These are phyloP conservation scores for Desoria tigrina DNA, from an alignment of 2,888 invertebrate genomes.

Conservation along the genomic window DNA sequence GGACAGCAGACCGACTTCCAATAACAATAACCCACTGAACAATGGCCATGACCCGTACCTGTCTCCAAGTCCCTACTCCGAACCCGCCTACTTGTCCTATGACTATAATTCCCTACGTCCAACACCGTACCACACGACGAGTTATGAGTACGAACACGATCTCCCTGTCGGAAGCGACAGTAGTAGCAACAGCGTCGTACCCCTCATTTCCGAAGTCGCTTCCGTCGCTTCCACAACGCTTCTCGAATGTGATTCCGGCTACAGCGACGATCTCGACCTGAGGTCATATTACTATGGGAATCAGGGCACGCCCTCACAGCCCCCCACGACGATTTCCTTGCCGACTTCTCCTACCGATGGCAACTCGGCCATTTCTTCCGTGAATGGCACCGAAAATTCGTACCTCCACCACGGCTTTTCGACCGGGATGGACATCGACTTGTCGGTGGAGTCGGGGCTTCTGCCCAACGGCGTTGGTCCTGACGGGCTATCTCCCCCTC, in stretches of 20 bases:
- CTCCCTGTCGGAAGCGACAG: constrained; percentile 21
- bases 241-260: constrained; percentile 52
- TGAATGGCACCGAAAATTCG: constrained; percentile 2
- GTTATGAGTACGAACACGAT: constrained; percentile 51
- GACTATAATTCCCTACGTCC: constrained; percentile 50
- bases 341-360: too few species aligned
- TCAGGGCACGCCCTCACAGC: constrained; percentile 10
- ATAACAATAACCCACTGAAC: constrained; percentile 10
- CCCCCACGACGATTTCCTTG: constrained; percentile 19
- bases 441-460: background rate
- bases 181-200: background rate
- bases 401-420: constrained; percentile 25
- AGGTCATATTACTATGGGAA: constrained; percentile 48
- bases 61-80: constrained; percentile 46
- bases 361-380: constrained; percentile 1
- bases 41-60: constrained; percentile 51
- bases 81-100: constrained; percentile 42
- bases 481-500: background rate
- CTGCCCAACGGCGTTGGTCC: too few species aligned
- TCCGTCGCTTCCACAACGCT: constrained; percentile 32
- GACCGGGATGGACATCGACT: constrained; percentile 21
- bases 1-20: constrained; percentile 38
- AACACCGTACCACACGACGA: constrained; percentile 52
- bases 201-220: constrained; percentile 10
- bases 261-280: constrained; percentile 47